Conservation (phyloP, 2,888 invertebrate species). For the Cerceris rybyensis region DNA sequence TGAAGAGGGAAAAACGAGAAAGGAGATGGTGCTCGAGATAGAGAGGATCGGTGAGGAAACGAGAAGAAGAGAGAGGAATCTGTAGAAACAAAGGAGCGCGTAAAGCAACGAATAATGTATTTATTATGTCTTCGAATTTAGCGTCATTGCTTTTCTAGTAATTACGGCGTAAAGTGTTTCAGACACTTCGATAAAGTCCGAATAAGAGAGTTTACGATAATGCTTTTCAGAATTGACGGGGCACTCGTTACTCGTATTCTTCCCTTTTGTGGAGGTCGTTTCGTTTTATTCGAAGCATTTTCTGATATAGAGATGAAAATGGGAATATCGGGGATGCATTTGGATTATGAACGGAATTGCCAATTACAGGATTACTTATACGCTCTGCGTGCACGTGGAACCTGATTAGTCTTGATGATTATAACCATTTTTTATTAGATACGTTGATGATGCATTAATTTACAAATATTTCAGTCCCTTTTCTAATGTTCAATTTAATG, state of each 20-base stretch:
- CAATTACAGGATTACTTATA: no score
- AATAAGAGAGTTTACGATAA: neutral
- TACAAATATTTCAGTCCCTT: no score
- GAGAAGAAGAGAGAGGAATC: neutral
- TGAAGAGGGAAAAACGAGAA: neutral
- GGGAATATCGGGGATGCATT: no score
- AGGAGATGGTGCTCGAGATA: slow-evolving; percentile 13
- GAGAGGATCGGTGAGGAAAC: neutral
- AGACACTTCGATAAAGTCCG: neutral
- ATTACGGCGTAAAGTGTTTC: neutral
- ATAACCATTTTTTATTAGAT: no score
- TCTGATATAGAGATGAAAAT: no score
- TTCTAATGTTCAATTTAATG: no score
- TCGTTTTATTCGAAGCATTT: no score
- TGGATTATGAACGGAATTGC: no score
- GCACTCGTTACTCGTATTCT: neutral
- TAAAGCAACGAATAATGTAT: slow-evolving; percentile 24
- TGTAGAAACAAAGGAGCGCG: neutral
- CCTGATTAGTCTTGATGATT: no score
- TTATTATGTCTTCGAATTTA: slow-evolving; percentile 32
- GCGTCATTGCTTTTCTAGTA: slow-evolving; percentile 25
- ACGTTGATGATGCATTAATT: no score
- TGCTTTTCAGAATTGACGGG: neutral
- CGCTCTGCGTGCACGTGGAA: no score
- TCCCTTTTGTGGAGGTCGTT: neutral